Percentiles rank a stretch among this genome's conserved stretches.
Evolutionary conservation across 2,113 vertebrate genomes (phyloP).

Genomic region (Camelus dromedarius): DNA sequence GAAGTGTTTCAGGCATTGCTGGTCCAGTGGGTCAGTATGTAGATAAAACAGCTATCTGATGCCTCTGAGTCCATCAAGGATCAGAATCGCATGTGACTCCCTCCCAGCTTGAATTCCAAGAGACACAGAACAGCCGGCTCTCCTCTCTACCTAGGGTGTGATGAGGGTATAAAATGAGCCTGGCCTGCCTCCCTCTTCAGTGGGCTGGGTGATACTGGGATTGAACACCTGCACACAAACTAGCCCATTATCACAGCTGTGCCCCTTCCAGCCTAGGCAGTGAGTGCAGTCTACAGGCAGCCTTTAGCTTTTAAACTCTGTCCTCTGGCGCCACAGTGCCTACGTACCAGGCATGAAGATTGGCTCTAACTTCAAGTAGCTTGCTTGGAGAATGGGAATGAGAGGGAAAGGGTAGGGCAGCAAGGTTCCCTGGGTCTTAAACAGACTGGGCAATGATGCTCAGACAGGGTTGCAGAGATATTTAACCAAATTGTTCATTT

Average conservation of each 20-base stretch:
- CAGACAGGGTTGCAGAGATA: not conserved
- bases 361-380: not conserved
- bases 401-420: not conserved
- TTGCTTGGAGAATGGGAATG: not conserved
- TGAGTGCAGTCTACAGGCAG: not conserved
- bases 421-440: not conserved
- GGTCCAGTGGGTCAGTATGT: not conserved
- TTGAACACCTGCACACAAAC: not conserved
- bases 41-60: not conserved
- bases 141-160: not conserved
- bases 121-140: not conserved
- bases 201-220: not conserved
- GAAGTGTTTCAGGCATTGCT: not conserved
- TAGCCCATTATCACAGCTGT: not conserved
- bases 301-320: not conserved
- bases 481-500: not conserved
- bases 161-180: not conserved
- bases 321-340: not conserved
- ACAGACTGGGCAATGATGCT: not conserved
- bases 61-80: not conserved
- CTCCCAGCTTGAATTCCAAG: not conserved
- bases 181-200: not conserved
- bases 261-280: not conserved
- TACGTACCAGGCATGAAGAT: not conserved
- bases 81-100: not conserved